Conservation (phyloP, 2,797 vertebrate genomes). For the Gobio occitaniae region DNA sequence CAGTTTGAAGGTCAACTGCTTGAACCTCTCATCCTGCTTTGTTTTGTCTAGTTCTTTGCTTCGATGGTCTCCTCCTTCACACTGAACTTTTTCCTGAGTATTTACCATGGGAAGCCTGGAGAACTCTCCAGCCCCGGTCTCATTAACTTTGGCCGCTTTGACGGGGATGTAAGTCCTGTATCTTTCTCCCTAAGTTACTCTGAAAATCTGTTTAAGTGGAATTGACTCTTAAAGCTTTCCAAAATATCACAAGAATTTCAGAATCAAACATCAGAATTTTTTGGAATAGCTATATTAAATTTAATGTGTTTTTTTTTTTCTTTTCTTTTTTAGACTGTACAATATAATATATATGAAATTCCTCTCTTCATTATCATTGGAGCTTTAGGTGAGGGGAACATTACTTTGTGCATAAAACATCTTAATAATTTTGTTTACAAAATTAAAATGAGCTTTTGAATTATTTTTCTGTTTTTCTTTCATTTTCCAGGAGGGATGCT, state of each 20-base stretch:
- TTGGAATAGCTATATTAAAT: background rate
- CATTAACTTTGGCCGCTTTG: constrained; percentile 96
- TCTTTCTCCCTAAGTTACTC: background rate
- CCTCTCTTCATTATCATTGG: constrained; percentile 96
- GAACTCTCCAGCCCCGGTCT: constrained; percentile 95
- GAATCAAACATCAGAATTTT: background rate
- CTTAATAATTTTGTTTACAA: background rate
- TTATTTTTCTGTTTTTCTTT: background rate
- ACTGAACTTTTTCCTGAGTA: constrained; percentile 93
- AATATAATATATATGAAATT: constrained; percentile 93
- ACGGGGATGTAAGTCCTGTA: constrained; percentile 81
- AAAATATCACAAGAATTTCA: background rate
- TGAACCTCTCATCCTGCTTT: background rate
- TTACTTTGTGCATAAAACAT: background rate
- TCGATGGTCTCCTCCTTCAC: constrained; percentile 99
- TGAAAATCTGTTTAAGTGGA: background rate
- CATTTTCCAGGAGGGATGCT: constrained; percentile 83
- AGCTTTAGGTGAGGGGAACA: constrained; percentile 86
- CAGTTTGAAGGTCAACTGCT: background rate
- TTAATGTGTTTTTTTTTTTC: background rate
- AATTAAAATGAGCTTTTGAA: background rate
- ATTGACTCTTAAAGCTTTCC: background rate
- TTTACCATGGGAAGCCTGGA: constrained; percentile 86
- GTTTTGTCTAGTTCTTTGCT: constrained; percentile 90
- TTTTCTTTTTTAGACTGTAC: constrained; percentile 72